phyloP scores from a whole-genome alignment of 2,888 invertebrate genomes.

The Pasiphila rectangulata region DNA sequence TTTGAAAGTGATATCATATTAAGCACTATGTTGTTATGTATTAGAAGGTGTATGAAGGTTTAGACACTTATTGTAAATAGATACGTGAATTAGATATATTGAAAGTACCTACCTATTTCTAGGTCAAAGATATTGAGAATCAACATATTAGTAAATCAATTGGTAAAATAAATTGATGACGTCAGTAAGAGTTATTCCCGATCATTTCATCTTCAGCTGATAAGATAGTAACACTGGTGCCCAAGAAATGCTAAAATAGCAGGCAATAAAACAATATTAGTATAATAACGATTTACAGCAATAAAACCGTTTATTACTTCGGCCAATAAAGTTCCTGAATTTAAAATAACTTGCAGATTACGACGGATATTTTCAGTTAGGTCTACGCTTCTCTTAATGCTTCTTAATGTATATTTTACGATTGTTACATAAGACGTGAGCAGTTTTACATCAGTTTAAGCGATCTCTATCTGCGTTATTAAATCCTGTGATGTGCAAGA shows the following conservation, averaged over 20 bases:
- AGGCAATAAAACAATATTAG: conserved; percentile 71
- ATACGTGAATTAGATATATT: too few relatives aligned
- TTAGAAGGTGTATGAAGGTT: too few relatives aligned
- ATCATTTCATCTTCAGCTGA: conserved; percentile 51
- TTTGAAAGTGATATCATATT: too few relatives aligned
- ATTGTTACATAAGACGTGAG: conserved; percentile 76
- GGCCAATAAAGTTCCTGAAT: conserved; percentile 71
- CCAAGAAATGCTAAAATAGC: conserved; percentile 56
- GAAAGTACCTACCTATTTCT: too few relatives aligned
- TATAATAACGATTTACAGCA: conserved; percentile 72
- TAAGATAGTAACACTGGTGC: conserved; percentile 55
- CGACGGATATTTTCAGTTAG: conserved; percentile 61
- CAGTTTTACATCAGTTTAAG: conserved; percentile 75
- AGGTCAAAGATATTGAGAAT: not conserved
- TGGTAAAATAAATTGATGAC: conserved; percentile 24
- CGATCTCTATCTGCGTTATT: conserved; percentile 77
- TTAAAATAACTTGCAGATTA: conserved; percentile 77
- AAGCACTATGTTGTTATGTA: too few relatives aligned
- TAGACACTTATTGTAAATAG: too few relatives aligned
- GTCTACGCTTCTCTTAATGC: conserved; percentile 70
- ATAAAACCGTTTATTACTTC: conserved; percentile 73
- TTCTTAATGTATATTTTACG: conserved; percentile 80
- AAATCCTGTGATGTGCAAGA: conserved; percentile 76
- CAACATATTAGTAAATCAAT: not conserved
- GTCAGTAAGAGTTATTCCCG: conserved; percentile 42